These are phyloP conservation scores for Palaemon carinicauda DNA, from an alignment of 1,140 invertebrate species.

Conservation along the genomic window DNA sequence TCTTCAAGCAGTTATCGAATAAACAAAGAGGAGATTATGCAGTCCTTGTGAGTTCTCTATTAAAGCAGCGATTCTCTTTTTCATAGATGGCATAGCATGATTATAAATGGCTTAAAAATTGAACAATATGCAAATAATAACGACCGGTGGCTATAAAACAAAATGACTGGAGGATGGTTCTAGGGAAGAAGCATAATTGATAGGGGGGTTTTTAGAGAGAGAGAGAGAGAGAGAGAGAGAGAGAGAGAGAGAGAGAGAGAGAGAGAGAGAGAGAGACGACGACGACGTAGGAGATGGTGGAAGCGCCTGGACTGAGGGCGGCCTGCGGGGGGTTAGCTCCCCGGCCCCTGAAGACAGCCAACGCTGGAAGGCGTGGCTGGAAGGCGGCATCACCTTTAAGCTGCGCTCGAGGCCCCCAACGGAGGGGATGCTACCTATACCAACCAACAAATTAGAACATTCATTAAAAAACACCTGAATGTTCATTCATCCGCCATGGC, in stretches of 20 bases:
- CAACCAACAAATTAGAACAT: slow-evolving; percentile 46
- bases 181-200: too few relatives aligned
- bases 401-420: slow-evolving; percentile 47
- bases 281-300: neutral
- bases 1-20: too few relatives aligned
- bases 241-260: slow-evolving; percentile 19
- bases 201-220: too few relatives aligned
- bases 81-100: too few relatives aligned
- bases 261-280: slow-evolving; percentile 8
- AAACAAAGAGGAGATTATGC: too few relatives aligned
- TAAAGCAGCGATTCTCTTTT: too few relatives aligned
- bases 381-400: slow-evolving; percentile 57
- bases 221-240: too few relatives aligned
- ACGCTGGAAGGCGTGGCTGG: slow-evolving; percentile 56
- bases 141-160: too few relatives aligned
- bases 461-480: slow-evolving; percentile 10
- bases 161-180: too few relatives aligned
- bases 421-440: slow-evolving; percentile 51
- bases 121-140: too few relatives aligned
- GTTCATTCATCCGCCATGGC: neutral
- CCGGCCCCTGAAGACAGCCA: slow-evolving; percentile 50
- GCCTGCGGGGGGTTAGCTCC: slow-evolving; percentile 30
- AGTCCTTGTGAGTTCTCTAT: too few relatives aligned
- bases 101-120: too few relatives aligned
- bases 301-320: neutral